A percentile compares a stretch with the other conserved stretches of the same genome.
Conservation (phyloP, 2,888 invertebrate genomes). For the Oxyteleia sp. region DNA sequence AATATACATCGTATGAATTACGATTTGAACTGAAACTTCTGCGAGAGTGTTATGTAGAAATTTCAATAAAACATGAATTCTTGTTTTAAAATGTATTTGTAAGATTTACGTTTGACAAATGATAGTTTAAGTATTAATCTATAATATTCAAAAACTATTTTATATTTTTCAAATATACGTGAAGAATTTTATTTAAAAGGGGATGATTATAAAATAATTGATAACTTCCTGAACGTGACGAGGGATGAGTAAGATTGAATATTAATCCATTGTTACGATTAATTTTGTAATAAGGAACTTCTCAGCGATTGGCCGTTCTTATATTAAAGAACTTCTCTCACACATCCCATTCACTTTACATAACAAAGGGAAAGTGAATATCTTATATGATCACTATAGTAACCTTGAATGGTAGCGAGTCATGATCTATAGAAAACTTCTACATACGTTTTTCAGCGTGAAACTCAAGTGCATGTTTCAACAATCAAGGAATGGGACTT, state of each 20-base stretch:
- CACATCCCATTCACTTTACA: slow-evolving; percentile 74
- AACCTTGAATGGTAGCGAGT: slow-evolving; percentile 74
- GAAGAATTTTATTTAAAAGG: too few relatives aligned
- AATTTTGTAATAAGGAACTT: slow-evolving; percentile 61
- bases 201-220: too few relatives aligned
- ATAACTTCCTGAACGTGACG: too few relatives aligned
- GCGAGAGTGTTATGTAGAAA: too few relatives aligned
- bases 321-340: slow-evolving; percentile 72
- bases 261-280: slow-evolving; percentile 53
- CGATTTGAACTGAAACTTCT: too few relatives aligned
- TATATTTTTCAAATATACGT: too few relatives aligned
- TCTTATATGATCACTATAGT: slow-evolving; percentile 71
- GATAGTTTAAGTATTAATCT: too few relatives aligned
- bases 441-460: slow-evolving; percentile 53
- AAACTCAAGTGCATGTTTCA: slow-evolving; percentile 66
- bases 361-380: slow-evolving; percentile 76
- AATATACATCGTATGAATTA: too few relatives aligned
- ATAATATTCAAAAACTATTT: too few relatives aligned
- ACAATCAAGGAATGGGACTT: slow-evolving; percentile 50
- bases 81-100: too few relatives aligned
- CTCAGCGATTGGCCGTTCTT: slow-evolving; percentile 44
- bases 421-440: slow-evolving; percentile 67
- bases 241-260: slow-evolving; percentile 34
- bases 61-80: too few relatives aligned
- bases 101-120: too few relatives aligned